Percentiles rank a stretch among this genome's conserved stretches.
These are phyloP conservation scores for Benthosema pterotum DNA, from an alignment of 2,797 vertebrate genomes.

Conservation along the genomic window DNA sequence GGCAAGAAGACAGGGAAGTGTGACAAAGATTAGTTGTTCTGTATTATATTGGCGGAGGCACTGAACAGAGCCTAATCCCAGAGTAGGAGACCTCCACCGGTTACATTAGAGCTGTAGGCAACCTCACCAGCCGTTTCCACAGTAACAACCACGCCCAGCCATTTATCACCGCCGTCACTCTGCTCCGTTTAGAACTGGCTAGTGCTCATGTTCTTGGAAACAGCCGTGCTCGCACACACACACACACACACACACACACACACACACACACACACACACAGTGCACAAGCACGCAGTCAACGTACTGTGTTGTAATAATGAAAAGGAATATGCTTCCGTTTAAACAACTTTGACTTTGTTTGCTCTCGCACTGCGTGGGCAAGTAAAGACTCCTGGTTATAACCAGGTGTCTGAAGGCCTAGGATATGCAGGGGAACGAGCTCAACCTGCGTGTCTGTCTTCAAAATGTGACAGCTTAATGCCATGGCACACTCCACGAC, in stretches of 20 bases:
- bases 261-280: constrained; percentile 16
- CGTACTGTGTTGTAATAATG: constrained; percentile 26
- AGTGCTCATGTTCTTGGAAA: constrained; percentile 40
- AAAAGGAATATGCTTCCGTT: too few species aligned
- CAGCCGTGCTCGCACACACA: not conserved
- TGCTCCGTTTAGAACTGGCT: constrained; percentile 52
- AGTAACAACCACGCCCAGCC: constrained; percentile 63
- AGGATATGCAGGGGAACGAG: constrained; percentile 60
- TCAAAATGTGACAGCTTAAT: constrained; percentile 80
- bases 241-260: constrained; percentile 20
- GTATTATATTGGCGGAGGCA: constrained; percentile 30
- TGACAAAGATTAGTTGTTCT: constrained; percentile 26
- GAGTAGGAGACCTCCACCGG: constrained; percentile 41
- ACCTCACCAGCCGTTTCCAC: constrained; percentile 66
- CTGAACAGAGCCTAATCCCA: constrained; percentile 39
- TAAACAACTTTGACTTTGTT: not conserved
- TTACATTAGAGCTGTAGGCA: constrained; percentile 63
- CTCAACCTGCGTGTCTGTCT: constrained; percentile 51
- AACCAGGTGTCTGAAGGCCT: constrained; percentile 37
- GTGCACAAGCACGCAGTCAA: too few species aligned
- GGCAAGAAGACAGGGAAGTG: constrained; percentile 22
- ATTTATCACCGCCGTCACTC: constrained; percentile 73
- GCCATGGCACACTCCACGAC: constrained; percentile 67
- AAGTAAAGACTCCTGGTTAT: constrained; percentile 7
- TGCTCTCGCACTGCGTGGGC: not conserved